phyloP scores from a whole-genome alignment of 2,888 invertebrate genomes.

The Blera fallax region DNA sequence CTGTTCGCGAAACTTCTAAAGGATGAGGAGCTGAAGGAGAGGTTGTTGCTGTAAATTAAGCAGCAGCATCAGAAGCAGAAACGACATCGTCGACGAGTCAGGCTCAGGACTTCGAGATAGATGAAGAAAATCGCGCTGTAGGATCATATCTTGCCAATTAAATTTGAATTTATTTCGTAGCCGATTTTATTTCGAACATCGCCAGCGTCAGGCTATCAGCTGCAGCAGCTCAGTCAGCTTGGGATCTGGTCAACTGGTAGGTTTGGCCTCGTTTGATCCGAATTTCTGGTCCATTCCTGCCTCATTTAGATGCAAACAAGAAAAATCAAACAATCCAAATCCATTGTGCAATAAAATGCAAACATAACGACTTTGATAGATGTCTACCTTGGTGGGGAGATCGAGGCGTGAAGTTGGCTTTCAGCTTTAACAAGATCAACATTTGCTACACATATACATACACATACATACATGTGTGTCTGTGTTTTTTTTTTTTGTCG shows the following conservation, averaged over 20 bases:
- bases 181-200: constrained; percentile 73
- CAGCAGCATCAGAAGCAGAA: constrained; percentile 55
- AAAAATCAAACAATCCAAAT: constrained; percentile 42
- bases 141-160: constrained; percentile 80
- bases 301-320: constrained; percentile 56
- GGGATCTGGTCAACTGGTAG: constrained; percentile 52
- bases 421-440: constrained; percentile 28
- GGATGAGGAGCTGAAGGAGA: constrained; percentile 33
- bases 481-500: background rate
- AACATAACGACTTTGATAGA: constrained; percentile 71
- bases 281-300: constrained; percentile 47
- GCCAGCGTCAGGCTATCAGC: constrained; percentile 29
- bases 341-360: constrained; percentile 67
- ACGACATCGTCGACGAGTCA: constrained; percentile 54
- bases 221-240: constrained; percentile 36
- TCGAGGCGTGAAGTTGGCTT: constrained; percentile 34
- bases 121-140: constrained; percentile 68
- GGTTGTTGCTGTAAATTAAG: constrained; percentile 66
- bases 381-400: constrained; percentile 35
- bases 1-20: constrained; percentile 29
- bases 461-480: no score
- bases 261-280: constrained; percentile 54
- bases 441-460: no score
- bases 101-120: constrained; percentile 36
- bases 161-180: constrained; percentile 81